Conservation (phyloP, 2,888 invertebrate genomes). For the Trissolcus japonicus region DNA sequence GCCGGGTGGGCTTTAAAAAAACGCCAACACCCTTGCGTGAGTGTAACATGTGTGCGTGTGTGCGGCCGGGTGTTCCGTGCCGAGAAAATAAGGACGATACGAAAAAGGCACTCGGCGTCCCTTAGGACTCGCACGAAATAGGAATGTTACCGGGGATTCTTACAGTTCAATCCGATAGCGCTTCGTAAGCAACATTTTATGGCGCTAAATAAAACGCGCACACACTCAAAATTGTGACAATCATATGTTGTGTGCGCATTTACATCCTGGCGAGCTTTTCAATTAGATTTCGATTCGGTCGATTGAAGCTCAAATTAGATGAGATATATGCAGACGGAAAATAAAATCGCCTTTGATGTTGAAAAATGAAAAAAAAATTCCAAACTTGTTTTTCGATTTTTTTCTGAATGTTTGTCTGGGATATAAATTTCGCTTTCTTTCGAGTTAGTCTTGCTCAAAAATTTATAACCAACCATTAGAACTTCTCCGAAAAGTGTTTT, state of each 20-base stretch:
- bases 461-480: too few species aligned
- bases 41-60: constrained; percentile 13
- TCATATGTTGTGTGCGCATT: not conserved
- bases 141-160: constrained; percentile 46
- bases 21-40: constrained; percentile 8
- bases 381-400: too few species aligned
- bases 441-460: too few species aligned
- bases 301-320: not conserved
- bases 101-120: constrained; percentile 39
- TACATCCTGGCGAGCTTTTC: not conserved
- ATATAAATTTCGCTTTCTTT: too few species aligned
- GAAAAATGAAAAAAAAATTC: too few species aligned
- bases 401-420: too few species aligned
- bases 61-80: constrained; percentile 29
- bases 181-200: constrained; percentile 47
- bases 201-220: constrained; percentile 32
- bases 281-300: not conserved
- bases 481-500: not conserved
- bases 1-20: constrained; percentile 47
- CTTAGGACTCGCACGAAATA: constrained; percentile 51
- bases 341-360: too few species aligned
- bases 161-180: constrained; percentile 43
- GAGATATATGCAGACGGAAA: not conserved
- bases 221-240: constrained; percentile 23
- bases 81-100: constrained; percentile 33